phyloP scores from a whole-genome alignment of 1,140 invertebrate genomes.

The Atta texana region DNA sequence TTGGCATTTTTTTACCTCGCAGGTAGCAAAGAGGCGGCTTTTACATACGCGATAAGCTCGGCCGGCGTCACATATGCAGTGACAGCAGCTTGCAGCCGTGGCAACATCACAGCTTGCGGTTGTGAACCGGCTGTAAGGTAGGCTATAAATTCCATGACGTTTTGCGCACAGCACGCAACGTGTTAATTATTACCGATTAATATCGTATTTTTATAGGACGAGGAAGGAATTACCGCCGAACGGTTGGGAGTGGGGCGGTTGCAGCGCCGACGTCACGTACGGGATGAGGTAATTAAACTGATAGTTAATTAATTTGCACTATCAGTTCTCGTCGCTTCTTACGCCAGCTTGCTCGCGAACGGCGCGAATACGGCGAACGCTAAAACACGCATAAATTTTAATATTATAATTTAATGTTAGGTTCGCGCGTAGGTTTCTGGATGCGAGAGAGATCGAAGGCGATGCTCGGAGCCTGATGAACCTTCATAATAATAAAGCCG shows the following conservation, averaged over 20 bases:
- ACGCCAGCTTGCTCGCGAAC: constrained; percentile 21
- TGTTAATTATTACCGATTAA: constrained; percentile 24
- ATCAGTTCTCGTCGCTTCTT: constrained; percentile 5
- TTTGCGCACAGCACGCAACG: neutral
- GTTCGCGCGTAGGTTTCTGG: constrained; percentile 93
- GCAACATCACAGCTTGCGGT: constrained; percentile 95
- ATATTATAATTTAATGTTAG: constrained; percentile 80
- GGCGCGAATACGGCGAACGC: constrained; percentile 47
- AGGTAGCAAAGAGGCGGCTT: constrained; percentile 97
- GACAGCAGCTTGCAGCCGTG: constrained; percentile 95
- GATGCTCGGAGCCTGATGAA: constrained; percentile 97
- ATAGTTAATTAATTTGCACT: constrained; percentile 64
- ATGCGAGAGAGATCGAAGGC: constrained; percentile 93
- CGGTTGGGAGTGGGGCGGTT: constrained; percentile 95
- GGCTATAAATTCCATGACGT: constrained; percentile 48
- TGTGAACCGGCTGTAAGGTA: constrained; percentile 89
- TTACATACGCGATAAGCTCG: constrained; percentile 95
- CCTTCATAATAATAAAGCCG: constrained; percentile 98
- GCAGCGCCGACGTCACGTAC: constrained; percentile 92
- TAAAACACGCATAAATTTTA: constrained; percentile 72
- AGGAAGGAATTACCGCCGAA: constrained; percentile 83
- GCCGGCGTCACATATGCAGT: constrained; percentile 96
- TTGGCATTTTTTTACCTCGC: constrained; percentile 78
- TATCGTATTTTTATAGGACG: constrained; percentile 74
- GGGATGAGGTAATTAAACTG: constrained; percentile 88